Conservation (phyloP, 2,113 vertebrate genomes). For the Arvicanthis niloticus region DNA sequence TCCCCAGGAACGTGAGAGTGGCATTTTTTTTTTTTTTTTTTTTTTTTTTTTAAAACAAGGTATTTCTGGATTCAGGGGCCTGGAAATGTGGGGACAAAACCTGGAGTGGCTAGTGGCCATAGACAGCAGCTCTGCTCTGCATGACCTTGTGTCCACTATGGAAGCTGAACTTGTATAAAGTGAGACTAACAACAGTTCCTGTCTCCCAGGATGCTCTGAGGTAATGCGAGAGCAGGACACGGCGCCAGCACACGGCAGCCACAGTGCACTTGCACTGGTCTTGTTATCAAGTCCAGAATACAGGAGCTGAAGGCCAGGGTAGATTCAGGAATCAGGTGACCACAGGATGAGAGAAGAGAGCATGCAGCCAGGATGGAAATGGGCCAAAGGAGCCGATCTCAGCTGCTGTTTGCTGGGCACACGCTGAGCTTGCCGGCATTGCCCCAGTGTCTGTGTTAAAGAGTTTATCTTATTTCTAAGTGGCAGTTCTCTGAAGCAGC, state of each 20-base stretch:
- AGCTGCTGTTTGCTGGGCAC: background rate
- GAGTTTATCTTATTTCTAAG: background rate
- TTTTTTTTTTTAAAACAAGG: background rate
- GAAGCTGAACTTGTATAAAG: background rate
- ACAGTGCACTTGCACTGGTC: no score
- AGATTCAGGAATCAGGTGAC: background rate
- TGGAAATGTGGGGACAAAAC: background rate
- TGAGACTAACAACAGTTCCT: background rate
- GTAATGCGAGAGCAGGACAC: rapidly evolving
- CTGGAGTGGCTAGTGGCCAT: background rate
- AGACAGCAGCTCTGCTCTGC: background rate
- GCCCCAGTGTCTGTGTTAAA: background rate
- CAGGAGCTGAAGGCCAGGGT: background rate
- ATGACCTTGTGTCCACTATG: background rate
- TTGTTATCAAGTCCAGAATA: background rate
- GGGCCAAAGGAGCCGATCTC: rapidly evolving
- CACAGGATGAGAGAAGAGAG: background rate
- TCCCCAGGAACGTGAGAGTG: background rate
- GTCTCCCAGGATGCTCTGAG: background rate
- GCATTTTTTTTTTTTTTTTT: background rate
- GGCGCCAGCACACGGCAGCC: background rate
- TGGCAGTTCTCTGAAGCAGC: background rate
- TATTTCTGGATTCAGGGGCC: background rate
- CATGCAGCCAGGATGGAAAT: rapidly evolving
- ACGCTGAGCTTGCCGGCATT: background rate